Evolutionary conservation across 2,797 vertebrate genomes (phyloP).

Genomic region (Lepus townsendii): DNA sequence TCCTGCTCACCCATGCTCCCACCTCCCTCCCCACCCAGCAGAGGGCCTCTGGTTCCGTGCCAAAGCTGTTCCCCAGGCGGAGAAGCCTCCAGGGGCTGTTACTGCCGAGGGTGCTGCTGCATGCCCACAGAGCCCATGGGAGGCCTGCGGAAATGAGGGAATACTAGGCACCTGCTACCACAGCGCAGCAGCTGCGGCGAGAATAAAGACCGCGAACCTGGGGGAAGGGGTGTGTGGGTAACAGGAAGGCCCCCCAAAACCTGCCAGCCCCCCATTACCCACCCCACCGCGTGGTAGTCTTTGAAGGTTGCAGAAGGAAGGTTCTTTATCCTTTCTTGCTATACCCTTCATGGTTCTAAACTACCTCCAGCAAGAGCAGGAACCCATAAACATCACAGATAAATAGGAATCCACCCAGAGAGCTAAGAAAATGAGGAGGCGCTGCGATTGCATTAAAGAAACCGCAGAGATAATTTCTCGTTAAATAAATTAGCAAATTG

Average conservation of each 20-base stretch:
- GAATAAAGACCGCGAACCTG: not conserved
- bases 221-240: accelerated
- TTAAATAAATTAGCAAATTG: not conserved
- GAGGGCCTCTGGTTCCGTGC: slow-evolving; percentile 42
- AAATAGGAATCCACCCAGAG: not conserved
- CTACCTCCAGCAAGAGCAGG: not conserved
- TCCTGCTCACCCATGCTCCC: slow-evolving; percentile 65
- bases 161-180: not conserved
- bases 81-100: not conserved
- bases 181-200: not conserved
- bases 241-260: not conserved
- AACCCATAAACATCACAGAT: not conserved
- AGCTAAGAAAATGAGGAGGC: not conserved
- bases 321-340: not conserved
- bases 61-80: not conserved
- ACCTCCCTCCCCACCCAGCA: slow-evolving; percentile 13
- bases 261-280: not conserved
- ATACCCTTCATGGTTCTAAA: not conserved
- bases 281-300: not conserved
- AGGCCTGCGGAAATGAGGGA: not conserved
- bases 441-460: not conserved
- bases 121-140: not conserved
- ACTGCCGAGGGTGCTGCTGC: not conserved
- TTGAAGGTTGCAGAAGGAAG: not conserved
- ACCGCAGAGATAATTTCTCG: not conserved